phyloP scores from a whole-genome alignment of 2,888 invertebrate species.

The Cerastoderma edule region DNA sequence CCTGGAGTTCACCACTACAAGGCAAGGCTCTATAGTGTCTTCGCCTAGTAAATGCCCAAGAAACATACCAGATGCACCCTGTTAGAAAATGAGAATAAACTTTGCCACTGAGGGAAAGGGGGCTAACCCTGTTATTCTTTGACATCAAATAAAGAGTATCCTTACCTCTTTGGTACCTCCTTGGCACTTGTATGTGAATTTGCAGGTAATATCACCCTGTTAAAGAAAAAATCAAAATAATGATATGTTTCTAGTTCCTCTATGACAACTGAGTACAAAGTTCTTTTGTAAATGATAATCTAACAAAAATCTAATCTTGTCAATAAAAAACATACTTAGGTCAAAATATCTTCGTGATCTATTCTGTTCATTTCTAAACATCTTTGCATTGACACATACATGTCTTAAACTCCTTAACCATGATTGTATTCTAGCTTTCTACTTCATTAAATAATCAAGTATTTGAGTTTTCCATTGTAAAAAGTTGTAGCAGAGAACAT shows the following conservation, averaged over 20 bases:
- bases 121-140: not conserved
- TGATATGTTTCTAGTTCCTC: too few relatives aligned
- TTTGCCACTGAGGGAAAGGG: too few relatives aligned
- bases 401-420: too few relatives aligned
- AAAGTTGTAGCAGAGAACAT: too few relatives aligned
- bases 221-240: not conserved
- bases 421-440: too few relatives aligned
- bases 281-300: not conserved
- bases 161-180: slow-evolving; percentile 22
- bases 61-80: not conserved
- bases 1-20: not conserved
- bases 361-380: not conserved
- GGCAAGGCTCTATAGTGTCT: not conserved
- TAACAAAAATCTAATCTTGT: not conserved
- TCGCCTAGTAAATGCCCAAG: not conserved
- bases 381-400: not conserved
- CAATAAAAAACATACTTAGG: not conserved
- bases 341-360: not conserved
- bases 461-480: too few relatives aligned
- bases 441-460: too few relatives aligned
- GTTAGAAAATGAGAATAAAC: not conserved
- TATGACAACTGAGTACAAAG: too few relatives aligned
- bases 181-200: slow-evolving; percentile 13
- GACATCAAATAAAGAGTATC: not conserved
- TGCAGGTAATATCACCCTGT: slow-evolving; percentile 3